Base-by-base conservation (phyloP, 2,113 vertebrate genomes). In the Smithornis capensis region DNA sequence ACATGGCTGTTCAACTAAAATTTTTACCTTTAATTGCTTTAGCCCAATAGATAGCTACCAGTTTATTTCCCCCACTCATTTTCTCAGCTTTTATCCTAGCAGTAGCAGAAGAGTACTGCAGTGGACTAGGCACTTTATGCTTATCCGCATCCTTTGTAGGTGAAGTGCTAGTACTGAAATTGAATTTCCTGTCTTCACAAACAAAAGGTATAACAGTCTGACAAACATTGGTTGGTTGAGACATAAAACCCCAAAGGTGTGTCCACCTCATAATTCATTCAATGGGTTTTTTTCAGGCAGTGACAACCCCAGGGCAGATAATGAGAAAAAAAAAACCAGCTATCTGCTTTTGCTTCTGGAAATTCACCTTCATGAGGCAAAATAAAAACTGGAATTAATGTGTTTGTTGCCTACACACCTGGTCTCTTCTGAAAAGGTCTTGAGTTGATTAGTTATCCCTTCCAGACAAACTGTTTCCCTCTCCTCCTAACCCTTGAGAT, bases 231-330 rank as follows among this genome's bases (percentile, higher is more conserved):
- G 74, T 80, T 94, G 63, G 77, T 22, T 87, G 47, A 94, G 95
- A 95, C 91, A 92, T 81, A 89, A 90, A 90, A 87, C 47, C 92
- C 85, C 56, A 94, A 85, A 96, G 85, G 60, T 89, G 17, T 71
- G 85, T 95, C 91, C 87, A 96, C 91, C 33, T 87, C 60, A 28
- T 19, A 91, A 55, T 24, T 17, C 31, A 57, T 87, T 76, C 73
- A 67, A 3, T 57, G 12, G 28, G 1, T 1, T 94, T 95, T 93
- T 87, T 84, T 71, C 59, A 89, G 75, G 35, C 15, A 94, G 40
- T 35, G 38, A 79, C 15, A 14, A 82, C 63, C 55, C 10, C 4
- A 1, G 90, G 91, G 49, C 67, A 95, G 25, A 40, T 15, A 67
- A 81, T 25, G 9, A 16, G 59, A 65, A 87, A 76, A 89, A 65